Conservation (phyloP, 2,113 vertebrate genomes). For the Formicarius rufipectus region DNA sequence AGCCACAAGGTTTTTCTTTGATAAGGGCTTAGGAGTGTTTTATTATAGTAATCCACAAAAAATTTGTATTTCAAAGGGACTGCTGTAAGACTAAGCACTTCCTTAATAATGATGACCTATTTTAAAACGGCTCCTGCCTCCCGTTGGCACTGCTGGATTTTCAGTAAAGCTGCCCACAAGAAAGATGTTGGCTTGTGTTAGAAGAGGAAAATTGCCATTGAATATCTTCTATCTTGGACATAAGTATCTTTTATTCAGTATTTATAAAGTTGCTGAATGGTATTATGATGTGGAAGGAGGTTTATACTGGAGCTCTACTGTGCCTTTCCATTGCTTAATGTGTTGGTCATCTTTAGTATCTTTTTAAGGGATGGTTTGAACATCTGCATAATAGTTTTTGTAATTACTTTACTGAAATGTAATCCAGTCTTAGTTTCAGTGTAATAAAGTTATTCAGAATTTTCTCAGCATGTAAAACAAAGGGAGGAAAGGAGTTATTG, state of each 20-base stretch:
- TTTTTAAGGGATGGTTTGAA: background rate
- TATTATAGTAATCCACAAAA: slow-evolving; percentile 6
- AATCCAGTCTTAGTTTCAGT: background rate
- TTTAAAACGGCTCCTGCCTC: background rate
- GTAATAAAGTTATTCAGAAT: background rate
- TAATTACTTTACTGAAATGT: background rate
- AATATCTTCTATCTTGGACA: background rate
- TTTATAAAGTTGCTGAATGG: background rate
- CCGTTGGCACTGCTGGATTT: background rate
- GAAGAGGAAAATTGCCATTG: background rate
- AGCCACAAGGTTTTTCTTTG: background rate
- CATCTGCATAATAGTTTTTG: background rate
- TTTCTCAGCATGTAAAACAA: background rate
- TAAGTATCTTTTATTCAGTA: background rate
- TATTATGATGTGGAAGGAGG: background rate
- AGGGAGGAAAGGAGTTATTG: background rate
- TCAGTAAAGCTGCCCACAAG: background rate
- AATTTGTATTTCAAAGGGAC: background rate
- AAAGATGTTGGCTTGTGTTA: background rate
- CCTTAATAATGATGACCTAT: slow-evolving; percentile 1
- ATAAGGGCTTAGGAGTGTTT: background rate
- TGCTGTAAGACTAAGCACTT: background rate
- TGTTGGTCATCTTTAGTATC: background rate
- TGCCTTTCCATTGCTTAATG: background rate
- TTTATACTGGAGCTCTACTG: background rate